Evolutionary conservation across 1,140 invertebrate species (phyloP).

Genomic region (Hylaeus volcanicus): DNA sequence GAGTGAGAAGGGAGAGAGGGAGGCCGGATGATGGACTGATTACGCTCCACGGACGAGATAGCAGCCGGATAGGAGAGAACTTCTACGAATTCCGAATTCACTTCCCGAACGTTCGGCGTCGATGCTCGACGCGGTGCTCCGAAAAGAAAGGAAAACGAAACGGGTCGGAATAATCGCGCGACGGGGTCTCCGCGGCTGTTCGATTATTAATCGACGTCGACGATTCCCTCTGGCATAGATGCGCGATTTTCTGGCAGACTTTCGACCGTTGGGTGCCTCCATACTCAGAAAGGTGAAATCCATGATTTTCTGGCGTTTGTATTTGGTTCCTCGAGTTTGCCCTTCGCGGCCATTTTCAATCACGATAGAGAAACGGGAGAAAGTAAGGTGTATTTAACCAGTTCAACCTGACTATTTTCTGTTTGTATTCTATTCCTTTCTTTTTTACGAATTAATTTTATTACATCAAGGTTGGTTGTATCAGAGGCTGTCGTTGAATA

Average conservation of each 20-base stretch:
- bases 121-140: neutral
- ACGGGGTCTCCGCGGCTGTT: neutral
- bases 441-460: too few species aligned
- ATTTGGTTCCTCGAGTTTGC: too few species aligned
- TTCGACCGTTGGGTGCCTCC: neutral
- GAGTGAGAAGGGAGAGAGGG: neutral
- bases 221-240: neutral
- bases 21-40: constrained; percentile 64
- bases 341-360: too few species aligned
- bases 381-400: too few species aligned
- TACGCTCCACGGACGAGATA: constrained; percentile 57
- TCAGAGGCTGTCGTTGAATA: too few species aligned
- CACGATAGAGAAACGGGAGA: too few species aligned
- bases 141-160: neutral
- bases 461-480: too few species aligned
- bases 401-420: too few species aligned
- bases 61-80: constrained; percentile 43
- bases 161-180: neutral
- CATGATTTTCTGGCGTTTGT: too few species aligned
- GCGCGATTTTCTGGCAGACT: neutral
- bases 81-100: constrained; percentile 60
- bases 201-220: neutral
- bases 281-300: too few species aligned
- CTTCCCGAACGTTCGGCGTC: constrained; percentile 27
- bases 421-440: too few species aligned